Evolutionary conservation across 2,113 vertebrate species (phyloP).

Genomic region (Cisticola juncidis): DNA sequence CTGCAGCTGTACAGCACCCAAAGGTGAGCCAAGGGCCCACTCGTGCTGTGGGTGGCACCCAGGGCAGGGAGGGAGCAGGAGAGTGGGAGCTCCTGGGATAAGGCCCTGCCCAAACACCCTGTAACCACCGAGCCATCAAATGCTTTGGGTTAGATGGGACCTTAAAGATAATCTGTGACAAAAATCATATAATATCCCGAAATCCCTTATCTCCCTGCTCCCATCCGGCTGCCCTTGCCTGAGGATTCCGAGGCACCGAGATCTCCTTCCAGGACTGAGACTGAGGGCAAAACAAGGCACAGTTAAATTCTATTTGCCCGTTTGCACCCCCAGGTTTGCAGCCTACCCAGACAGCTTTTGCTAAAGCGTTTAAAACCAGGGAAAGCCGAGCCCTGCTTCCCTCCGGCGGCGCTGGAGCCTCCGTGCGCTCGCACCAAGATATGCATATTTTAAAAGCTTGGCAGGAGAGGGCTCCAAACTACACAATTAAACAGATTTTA

Average conservation of each 20-base stretch:
- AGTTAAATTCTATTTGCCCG: background rate
- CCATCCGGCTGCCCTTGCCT: accelerated
- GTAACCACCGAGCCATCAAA: background rate
- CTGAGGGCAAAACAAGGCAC: accelerated
- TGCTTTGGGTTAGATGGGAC: background rate
- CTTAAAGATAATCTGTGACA: background rate
- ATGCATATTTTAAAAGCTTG: slow-evolving; percentile 54
- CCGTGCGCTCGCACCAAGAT: background rate
- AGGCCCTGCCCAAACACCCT: background rate
- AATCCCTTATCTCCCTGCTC: background rate
- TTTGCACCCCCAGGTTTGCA: background rate
- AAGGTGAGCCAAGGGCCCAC: accelerated
- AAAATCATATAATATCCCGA: accelerated
- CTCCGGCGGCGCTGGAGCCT: background rate
- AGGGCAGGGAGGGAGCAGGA: background rate
- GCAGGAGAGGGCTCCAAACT: slow-evolving; percentile 70
- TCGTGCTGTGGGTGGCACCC: accelerated
- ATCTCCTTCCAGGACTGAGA: background rate
- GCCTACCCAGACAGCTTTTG: background rate
- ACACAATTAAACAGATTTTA: slow-evolving; percentile 19
- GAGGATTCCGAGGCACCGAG: accelerated
- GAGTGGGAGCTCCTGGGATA: background rate
- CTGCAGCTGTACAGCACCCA: background rate
- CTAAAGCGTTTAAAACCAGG: background rate
- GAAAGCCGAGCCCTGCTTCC: background rate